A percentile compares a stretch with the other conserved stretches of the same genome.
Conservation (phyloP, 2,113 vertebrate species). For the Gracilinanus agilis region DNA sequence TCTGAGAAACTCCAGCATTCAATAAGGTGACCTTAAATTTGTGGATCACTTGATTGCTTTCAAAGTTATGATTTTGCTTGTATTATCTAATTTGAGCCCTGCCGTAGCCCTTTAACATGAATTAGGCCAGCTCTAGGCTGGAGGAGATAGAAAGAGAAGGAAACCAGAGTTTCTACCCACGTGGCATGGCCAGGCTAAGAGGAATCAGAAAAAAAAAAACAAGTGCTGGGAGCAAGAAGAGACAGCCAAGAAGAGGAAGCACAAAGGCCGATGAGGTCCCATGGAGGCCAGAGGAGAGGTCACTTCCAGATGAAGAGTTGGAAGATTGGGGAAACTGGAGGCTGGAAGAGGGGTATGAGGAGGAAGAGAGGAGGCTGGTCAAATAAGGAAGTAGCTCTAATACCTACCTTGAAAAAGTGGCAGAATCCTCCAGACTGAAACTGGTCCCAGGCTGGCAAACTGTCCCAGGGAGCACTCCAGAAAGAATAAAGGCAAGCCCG, state of each 20-base stretch:
- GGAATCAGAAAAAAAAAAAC: background rate
- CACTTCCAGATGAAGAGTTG: background rate
- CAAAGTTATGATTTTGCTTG: background rate
- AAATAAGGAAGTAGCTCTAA: constrained; percentile 19
- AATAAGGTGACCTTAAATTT: background rate
- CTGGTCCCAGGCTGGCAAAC: constrained; percentile 95
- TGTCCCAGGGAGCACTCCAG: constrained; percentile 96
- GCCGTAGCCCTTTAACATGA: background rate
- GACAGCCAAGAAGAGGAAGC: background rate
- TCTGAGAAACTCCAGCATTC: background rate
- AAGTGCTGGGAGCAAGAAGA: no score
- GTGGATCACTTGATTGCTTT: background rate
- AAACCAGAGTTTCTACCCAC: background rate
- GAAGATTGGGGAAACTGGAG: background rate
- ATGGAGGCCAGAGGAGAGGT: background rate
- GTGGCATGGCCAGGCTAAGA: background rate
- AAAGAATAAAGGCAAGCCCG: constrained; percentile 95
- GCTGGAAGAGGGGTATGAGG: background rate
- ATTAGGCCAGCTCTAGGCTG: background rate
- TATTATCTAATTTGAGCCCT: background rate
- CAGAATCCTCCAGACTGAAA: constrained; percentile 92
- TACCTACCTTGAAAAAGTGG: constrained; percentile 93
- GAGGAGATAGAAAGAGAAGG: background rate
- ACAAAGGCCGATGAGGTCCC: background rate
- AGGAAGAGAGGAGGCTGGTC: background rate